These are phyloP conservation scores for Trissoscelio sp. DNA, from an alignment of 2,888 invertebrate genomes.

Conservation along the genomic window DNA sequence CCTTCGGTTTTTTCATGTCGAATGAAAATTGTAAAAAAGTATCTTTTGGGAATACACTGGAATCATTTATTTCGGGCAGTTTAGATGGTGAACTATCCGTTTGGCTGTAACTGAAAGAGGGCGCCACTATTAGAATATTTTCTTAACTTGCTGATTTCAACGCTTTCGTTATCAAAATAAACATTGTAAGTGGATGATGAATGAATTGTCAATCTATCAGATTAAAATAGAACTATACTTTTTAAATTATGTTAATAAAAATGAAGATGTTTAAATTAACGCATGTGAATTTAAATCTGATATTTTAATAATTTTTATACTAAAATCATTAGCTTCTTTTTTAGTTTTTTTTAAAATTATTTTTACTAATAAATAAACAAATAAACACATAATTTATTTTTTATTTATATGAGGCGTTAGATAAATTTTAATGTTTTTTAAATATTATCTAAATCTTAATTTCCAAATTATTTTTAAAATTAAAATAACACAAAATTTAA, in stretches of 20 bases:
- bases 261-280: too few relatives aligned
- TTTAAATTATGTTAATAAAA: background rate
- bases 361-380: too few relatives aligned
- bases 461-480: too few relatives aligned
- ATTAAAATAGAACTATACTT: slow-evolving; percentile 9
- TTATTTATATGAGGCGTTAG: too few relatives aligned
- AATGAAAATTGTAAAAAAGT: slow-evolving; percentile 21
- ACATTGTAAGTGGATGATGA: slow-evolving; percentile 29
- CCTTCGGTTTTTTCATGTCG: slow-evolving; percentile 31
- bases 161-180: slow-evolving; percentile 32
- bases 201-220: slow-evolving; percentile 10
- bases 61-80: slow-evolving; percentile 36
- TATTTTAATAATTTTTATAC: too few relatives aligned
- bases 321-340: too few relatives aligned
- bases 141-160: background rate
- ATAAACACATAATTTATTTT: too few relatives aligned
- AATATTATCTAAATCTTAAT: too few relatives aligned
- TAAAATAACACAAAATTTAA: too few relatives aligned
- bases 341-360: too few relatives aligned
- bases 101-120: slow-evolving; percentile 39
- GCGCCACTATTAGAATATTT: slow-evolving; percentile 52
- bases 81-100: slow-evolving; percentile 4
- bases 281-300: too few relatives aligned
- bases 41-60: slow-evolving; percentile 6
- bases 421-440: too few relatives aligned